A percentile compares a stretch with the other conserved stretches of the same genome.
Conservation (phyloP, 2,113 vertebrate genomes). For the Halcyon malimbica region DNA sequence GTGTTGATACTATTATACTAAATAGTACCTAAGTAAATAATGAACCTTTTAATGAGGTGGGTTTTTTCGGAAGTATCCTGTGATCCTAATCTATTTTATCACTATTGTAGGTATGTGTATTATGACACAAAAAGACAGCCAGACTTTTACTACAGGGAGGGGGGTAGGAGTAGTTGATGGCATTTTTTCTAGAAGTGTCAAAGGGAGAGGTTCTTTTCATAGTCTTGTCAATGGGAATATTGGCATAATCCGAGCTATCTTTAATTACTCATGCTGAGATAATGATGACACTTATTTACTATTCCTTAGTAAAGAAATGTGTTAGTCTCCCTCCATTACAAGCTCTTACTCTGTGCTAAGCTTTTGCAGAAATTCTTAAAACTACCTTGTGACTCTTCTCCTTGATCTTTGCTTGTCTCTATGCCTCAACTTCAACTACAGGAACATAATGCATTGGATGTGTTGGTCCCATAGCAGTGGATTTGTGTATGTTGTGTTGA, state of each 20-base stretch:
- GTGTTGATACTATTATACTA: background rate
- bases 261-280: background rate
- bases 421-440: background rate
- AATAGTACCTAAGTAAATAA: background rate
- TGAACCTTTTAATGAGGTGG: background rate
- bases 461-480: fast-evolving
- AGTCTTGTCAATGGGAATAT: background rate
- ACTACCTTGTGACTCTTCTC: background rate
- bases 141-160: background rate
- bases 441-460: fast-evolving
- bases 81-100: background rate
- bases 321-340: background rate
- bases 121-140: background rate
- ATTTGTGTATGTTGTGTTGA: fast-evolving
- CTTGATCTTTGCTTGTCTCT: background rate
- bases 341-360: background rate
- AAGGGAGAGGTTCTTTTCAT: background rate
- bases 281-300: background rate
- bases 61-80: fast-evolving
- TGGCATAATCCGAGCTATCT: background rate
- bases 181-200: background rate
- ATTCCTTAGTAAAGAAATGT: background rate
- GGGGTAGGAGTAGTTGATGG: background rate
- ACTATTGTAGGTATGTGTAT: fast-evolving
- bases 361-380: background rate